Evolutionary conservation across 2,113 vertebrate genomes (phyloP).

Genomic region (Zingel zingel): DNA sequence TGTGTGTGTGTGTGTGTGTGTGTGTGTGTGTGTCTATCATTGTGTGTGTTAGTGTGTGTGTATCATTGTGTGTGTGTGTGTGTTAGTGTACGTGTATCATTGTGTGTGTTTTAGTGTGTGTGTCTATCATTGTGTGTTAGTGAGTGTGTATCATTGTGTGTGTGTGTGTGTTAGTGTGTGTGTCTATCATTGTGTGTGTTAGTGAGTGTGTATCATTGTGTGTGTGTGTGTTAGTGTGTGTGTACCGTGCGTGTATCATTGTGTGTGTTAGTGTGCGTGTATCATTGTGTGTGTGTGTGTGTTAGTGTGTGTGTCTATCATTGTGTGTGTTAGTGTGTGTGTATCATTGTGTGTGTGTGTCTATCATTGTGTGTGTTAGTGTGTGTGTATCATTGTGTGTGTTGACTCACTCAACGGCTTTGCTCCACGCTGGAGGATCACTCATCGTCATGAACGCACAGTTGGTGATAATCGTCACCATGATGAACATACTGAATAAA

Average conservation of each 20-base stretch:
- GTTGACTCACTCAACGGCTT: constrained; percentile 95
- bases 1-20: too few relatives aligned
- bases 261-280: neutral
- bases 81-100: too few relatives aligned
- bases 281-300: neutral
- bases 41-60: too few relatives aligned
- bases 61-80: too few relatives aligned
- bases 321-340: neutral
- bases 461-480: constrained; percentile 97
- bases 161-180: too few relatives aligned
- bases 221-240: neutral
- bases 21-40: too few relatives aligned
- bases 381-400: neutral
- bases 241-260: too few relatives aligned
- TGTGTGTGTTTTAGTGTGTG: neutral
- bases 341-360: too few relatives aligned
- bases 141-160: too few relatives aligned
- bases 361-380: too few relatives aligned
- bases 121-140: too few relatives aligned
- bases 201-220: neutral
- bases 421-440: constrained; percentile 94
- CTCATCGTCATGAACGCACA: constrained; percentile 97
- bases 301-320: neutral
- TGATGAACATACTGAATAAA: constrained; percentile 97
- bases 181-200: neutral